Evolutionary conservation across 2,113 vertebrate species (phyloP).

Genomic region (Sakesphorus luctuosus): DNA sequence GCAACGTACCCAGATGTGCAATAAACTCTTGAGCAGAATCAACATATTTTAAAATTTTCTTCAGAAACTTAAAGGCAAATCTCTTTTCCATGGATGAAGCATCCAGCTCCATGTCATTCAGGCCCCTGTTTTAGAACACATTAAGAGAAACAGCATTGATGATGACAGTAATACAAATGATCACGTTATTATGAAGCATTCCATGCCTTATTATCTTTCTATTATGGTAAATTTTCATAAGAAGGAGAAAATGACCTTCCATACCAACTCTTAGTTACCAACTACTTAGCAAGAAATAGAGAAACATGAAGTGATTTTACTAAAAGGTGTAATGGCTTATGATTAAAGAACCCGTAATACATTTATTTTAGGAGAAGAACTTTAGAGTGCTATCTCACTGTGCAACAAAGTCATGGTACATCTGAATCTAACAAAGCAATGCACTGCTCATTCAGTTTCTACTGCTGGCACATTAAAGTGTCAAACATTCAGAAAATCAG

Average conservation of each 20-base stretch:
- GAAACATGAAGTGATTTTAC: neutral
- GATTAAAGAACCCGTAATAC: neutral
- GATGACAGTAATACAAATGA: neutral
- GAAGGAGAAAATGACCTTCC: neutral
- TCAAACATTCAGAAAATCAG: neutral
- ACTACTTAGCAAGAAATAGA: neutral
- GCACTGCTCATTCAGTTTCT: neutral
- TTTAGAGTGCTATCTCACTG: neutral
- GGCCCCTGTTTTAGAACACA: slow-evolving; percentile 76
- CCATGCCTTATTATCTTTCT: neutral
- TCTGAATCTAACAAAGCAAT: neutral
- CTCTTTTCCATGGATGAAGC: slow-evolving; percentile 97
- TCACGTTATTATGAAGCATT: neutral
- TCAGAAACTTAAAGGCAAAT: slow-evolving; percentile 96
- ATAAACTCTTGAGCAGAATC: slow-evolving; percentile 98
- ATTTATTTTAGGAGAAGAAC: neutral
- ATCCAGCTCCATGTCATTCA: slow-evolving; percentile 91
- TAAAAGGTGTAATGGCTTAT: neutral
- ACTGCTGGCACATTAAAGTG: neutral
- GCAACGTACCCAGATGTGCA: slow-evolving; percentile 88
- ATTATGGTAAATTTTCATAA: neutral
- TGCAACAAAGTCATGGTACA: neutral
- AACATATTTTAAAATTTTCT: slow-evolving; percentile 96
- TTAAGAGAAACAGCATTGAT: neutral
- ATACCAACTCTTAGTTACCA: neutral